Percentiles rank a stretch among this genome's conserved stretches.
Conservation (phyloP, 2,113 vertebrate species). For the Synchiropus splendidus region DNA sequence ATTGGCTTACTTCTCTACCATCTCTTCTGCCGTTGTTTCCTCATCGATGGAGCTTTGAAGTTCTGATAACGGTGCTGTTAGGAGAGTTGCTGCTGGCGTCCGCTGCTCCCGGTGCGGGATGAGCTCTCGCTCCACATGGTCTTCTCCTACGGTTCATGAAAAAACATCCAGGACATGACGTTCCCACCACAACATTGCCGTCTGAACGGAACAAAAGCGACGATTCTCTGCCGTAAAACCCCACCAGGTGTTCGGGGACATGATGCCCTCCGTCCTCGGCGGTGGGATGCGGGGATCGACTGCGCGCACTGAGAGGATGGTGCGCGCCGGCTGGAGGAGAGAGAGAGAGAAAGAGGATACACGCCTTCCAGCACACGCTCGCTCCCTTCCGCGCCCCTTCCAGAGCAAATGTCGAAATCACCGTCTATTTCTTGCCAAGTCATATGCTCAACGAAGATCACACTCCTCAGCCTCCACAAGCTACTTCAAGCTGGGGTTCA, state of each 20-base stretch:
- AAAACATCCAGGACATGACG: constrained; percentile 43
- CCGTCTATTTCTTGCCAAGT: too few species aligned
- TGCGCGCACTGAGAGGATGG: background rate
- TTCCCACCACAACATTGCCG: constrained; percentile 9
- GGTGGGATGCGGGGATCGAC: constrained; percentile 1
- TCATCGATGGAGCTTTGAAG: constrained; percentile 35
- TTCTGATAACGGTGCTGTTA: constrained; percentile 3
- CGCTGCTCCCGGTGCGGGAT: constrained; percentile 10
- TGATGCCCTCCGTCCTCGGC: background rate
- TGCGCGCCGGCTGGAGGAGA: background rate
- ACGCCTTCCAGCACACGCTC: background rate
- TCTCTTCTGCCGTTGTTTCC: constrained; percentile 42
- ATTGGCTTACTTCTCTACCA: constrained; percentile 65
- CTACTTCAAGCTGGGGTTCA: too few species aligned
- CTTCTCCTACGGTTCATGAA: constrained; percentile 14
- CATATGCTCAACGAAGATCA: too few species aligned
- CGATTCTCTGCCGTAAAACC: constrained; percentile 7
- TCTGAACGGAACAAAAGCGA: background rate
- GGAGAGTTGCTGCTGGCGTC: constrained; percentile 6
- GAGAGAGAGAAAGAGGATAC: background rate
- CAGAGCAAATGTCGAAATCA: too few species aligned
- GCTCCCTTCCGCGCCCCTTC: too few species aligned
- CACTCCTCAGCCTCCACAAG: too few species aligned
- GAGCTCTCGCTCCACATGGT: constrained; percentile 37
- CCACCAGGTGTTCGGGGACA: constrained; percentile 24